Percentiles rank a stretch among this genome's conserved stretches.
phyloP scores from a whole-genome alignment of 2,888 invertebrate genomes.

The Escarpia spicata region DNA sequence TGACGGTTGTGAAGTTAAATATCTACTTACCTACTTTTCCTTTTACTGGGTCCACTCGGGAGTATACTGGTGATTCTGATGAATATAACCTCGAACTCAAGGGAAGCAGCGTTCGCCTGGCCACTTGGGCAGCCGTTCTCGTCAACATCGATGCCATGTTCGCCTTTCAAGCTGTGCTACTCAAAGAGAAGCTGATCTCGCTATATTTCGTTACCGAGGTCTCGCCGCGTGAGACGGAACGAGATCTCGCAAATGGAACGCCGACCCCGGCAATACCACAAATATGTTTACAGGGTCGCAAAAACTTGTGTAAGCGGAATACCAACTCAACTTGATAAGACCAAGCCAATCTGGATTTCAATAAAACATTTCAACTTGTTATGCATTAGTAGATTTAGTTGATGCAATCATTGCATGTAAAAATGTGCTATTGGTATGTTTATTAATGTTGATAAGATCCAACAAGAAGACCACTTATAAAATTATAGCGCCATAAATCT shows the following conservation, averaged over 20 bases:
- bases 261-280: background rate
- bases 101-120: conserved; percentile 20
- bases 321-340: background rate
- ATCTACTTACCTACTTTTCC: conserved; percentile 6
- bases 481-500: too few species aligned
- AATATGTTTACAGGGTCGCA: background rate
- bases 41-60: conserved; percentile 13
- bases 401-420: too few species aligned
- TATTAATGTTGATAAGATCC: too few species aligned
- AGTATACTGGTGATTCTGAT: background rate
- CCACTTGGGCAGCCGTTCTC: conserved; percentile 14
- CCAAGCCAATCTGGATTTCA: too few species aligned
- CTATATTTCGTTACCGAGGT: background rate
- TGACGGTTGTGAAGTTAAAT: background rate
- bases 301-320: background rate
- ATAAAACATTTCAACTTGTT: too few species aligned
- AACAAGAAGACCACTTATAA: too few species aligned
- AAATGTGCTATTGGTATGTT: too few species aligned
- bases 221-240: background rate
- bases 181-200: conserved; percentile 13
- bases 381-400: too few species aligned
- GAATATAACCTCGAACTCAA: conserved; percentile 21
- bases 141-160: conserved; percentile 24
- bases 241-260: background rate
- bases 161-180: background rate